Evolutionary conservation across 2,113 vertebrate genomes (phyloP).

Genomic region (Catharus minimus): DNA sequence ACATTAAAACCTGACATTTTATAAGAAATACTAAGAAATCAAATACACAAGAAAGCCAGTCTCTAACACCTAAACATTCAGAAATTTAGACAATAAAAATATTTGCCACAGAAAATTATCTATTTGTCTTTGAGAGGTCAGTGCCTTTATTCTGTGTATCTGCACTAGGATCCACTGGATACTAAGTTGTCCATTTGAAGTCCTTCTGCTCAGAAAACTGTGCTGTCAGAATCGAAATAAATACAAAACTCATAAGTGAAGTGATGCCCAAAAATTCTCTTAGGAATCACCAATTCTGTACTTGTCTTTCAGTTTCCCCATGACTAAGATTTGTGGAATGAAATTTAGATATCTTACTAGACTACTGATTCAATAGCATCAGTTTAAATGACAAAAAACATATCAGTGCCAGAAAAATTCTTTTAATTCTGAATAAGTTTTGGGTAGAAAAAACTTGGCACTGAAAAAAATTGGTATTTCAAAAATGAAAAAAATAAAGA

Average conservation of each 20-base stretch:
- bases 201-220: not conserved
- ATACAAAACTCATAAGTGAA: not conserved
- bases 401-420: fast-evolving
- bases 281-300: not conserved
- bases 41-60: not conserved
- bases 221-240: not conserved
- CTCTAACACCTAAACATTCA: not conserved
- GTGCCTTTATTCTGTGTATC: not conserved
- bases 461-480: not conserved
- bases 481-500: not conserved
- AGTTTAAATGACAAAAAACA: not conserved
- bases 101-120: not conserved
- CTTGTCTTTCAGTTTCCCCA: not conserved
- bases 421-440: not conserved
- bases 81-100: not conserved
- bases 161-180: not conserved
- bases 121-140: not conserved
- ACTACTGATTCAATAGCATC: not conserved
- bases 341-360: not conserved
- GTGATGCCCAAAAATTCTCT: not conserved
- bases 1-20: not conserved
- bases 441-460: not conserved
- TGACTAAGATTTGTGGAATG: not conserved
- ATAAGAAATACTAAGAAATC: not conserved
- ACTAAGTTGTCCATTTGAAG: not conserved